phyloP scores from a whole-genome alignment of 2,888 invertebrate genomes.

The Andrena flavipes region DNA sequence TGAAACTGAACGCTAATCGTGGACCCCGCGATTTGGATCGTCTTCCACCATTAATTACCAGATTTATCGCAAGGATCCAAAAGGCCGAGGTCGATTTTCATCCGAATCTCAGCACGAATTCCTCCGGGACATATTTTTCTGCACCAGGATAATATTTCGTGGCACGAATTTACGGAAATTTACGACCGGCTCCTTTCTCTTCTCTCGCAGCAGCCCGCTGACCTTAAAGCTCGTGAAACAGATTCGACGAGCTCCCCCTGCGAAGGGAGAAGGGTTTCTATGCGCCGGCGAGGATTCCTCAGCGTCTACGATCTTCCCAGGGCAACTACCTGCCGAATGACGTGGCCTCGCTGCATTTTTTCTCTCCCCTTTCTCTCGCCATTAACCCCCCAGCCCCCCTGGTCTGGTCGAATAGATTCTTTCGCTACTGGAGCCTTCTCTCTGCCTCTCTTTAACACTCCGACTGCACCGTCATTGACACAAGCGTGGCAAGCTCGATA shows the following conservation, averaged over 20 bases:
- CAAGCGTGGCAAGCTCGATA: background rate
- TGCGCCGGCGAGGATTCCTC: constrained; percentile 59
- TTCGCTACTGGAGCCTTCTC: background rate
- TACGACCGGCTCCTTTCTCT: constrained; percentile 48
- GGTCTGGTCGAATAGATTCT: constrained; percentile 7
- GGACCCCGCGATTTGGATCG: background rate
- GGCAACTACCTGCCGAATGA: constrained; percentile 70
- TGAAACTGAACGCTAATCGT: background rate
- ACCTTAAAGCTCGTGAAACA: constrained; percentile 45
- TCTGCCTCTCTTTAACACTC: background rate
- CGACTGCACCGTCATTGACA: background rate
- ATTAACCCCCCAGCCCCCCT: constrained; percentile 35
- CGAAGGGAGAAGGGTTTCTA: constrained; percentile 29
- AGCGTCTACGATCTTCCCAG: constrained; percentile 63
- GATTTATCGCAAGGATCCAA: background rate
- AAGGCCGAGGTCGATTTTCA: constrained; percentile 1
- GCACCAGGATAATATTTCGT: constrained; percentile 45
- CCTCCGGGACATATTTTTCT: constrained; percentile 3
- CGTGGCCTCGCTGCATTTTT: constrained; percentile 59
- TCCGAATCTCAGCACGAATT: constrained; percentile 1
- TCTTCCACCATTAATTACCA: background rate
- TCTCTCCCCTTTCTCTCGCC: constrained; percentile 40
- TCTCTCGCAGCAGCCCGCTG: constrained; percentile 40
- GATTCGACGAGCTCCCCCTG: constrained; percentile 49
- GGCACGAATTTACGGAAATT: constrained; percentile 60